Base-by-base conservation (phyloP, 1,140 invertebrate species). In the Radopholus similis region DNA sequence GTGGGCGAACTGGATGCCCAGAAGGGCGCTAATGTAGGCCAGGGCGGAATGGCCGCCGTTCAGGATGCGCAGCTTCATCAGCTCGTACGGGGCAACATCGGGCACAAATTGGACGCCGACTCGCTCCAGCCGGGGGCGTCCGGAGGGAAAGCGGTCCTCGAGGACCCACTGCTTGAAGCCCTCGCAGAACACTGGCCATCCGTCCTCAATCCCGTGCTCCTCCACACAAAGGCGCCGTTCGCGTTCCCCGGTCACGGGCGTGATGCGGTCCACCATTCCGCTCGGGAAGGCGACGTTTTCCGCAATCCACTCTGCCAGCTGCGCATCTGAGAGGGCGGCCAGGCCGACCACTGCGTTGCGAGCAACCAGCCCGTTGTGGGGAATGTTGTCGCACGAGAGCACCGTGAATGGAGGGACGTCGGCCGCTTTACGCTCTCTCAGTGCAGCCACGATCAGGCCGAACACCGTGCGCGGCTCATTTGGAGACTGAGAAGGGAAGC, bases 261-360 rank as follows among this genome's bases (percentile, higher is more conserved):
- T 51, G 47, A 51, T 51, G 23, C 21, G 47, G 23, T 51, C 47
- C 8, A 51, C 47, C 47, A 51, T 51, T 51, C 47, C 47, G 47
- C 30, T 51, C 21, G 47, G 47, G 15, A 51, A 51, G 9, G 47
- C 21, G 23, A 51, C 47, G 30, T 51, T 51, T 15, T 21, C 18
- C 4, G 47, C n/a, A 51, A 51, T 51, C 47, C 47, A 51, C 2
- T 28, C 21, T 11, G 47, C 47, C 18, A 51, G 47, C 23, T 51
- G 47, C 23, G 8, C 47, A 4, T 26, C 23, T 51, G 47, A 21
- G 8, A 21, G 47, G 23, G 47, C 47, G 8, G 23, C 30, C n/a
- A n/a, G n/a, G 47, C 47, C 47, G 30, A 51, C 21, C 9, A 21
- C 23, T 15, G 47, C 47, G 23, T 51, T 51, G 9, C 47, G 47